A percentile compares a stretch with the other conserved stretches of the same genome.
Evolutionary conservation across 2,888 invertebrate species (phyloP).

Genomic region (Dusona sp.): DNA sequence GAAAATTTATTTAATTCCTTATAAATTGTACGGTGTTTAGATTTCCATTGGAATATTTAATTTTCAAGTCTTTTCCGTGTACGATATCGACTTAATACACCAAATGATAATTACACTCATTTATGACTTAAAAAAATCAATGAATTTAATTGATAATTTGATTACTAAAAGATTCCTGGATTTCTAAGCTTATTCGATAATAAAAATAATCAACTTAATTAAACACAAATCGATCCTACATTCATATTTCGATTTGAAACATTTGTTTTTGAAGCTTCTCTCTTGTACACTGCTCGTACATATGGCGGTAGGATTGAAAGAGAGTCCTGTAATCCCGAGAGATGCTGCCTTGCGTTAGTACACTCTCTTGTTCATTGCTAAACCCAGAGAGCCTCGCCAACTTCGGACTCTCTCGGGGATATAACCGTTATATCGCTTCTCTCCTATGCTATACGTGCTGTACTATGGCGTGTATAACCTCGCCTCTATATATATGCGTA

Average conservation of each 20-base stretch:
- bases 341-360: conserved; percentile 46
- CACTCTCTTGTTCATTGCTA: conserved; percentile 63
- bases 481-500: conserved; percentile 46
- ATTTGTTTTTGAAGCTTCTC: not conserved
- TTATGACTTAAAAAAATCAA: not conserved
- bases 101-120: not conserved
- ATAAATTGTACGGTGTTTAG: too few relatives aligned
- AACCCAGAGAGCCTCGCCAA: conserved; percentile 49
- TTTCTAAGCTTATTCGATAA: not conserved
- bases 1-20: too few relatives aligned
- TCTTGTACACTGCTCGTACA: not conserved
- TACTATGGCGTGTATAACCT: conserved; percentile 48
- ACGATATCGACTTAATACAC: not conserved
- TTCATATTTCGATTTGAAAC: not conserved
- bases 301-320: conserved; percentile 30
- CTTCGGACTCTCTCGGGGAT: conserved; percentile 52
- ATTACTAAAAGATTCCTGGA: not conserved
- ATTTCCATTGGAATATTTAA: not conserved
- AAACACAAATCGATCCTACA: not conserved
- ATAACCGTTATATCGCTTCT: conserved; percentile 67
- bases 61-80: not conserved
- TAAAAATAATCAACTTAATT: not conserved
- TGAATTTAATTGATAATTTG: not conserved
- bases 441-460: conserved; percentile 47
- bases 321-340: conserved; percentile 50